phyloP scores from a whole-genome alignment of 2,888 invertebrate species.

The Enchytraeus crypticus region DNA sequence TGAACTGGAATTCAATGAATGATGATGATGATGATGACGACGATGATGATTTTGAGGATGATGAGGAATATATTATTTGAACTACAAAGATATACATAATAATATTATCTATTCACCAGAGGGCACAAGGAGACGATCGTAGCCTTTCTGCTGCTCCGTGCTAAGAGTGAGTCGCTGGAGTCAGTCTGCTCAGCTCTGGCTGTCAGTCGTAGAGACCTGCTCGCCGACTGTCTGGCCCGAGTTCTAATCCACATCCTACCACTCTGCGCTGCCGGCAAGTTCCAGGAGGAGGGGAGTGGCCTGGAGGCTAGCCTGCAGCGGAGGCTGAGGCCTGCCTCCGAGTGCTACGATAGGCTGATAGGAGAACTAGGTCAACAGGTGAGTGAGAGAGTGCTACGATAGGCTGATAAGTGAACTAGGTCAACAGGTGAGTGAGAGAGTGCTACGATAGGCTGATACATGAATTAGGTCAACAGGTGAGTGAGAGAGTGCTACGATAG shows the following conservation, averaged over 20 bases:
- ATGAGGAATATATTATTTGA: no score
- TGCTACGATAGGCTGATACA: slow-evolving; percentile 32
- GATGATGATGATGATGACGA: no score
- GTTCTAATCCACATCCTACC: slow-evolving; percentile 40
- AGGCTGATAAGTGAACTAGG: slow-evolving; percentile 23
- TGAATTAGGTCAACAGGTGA: slow-evolving; percentile 14
- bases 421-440: slow-evolving; percentile 16
- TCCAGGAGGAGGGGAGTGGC: neutral
- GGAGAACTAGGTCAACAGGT: slow-evolving; percentile 19
- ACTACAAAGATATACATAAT: no score
- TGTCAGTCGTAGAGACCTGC: slow-evolving; percentile 20
- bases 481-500: slow-evolving; percentile 29
- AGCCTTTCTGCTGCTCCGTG: slow-evolving; percentile 31
- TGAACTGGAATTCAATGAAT: no score
- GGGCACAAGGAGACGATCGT: slow-evolving; percentile 28
- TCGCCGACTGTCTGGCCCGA: slow-evolving; percentile 31
- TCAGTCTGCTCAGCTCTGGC: slow-evolving; percentile 22
- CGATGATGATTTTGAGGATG: no score
- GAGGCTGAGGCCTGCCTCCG: slow-evolving; percentile 25
- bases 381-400: slow-evolving; percentile 30
- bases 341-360: slow-evolving; percentile 32
- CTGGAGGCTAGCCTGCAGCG: slow-evolving; percentile 18
- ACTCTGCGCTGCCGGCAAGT: slow-evolving; percentile 33
- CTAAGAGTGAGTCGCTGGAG: slow-evolving; percentile 25
- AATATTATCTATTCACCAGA: no score